phyloP scores from a whole-genome alignment of 2,888 invertebrate species.

The Spilarctia lutea region DNA sequence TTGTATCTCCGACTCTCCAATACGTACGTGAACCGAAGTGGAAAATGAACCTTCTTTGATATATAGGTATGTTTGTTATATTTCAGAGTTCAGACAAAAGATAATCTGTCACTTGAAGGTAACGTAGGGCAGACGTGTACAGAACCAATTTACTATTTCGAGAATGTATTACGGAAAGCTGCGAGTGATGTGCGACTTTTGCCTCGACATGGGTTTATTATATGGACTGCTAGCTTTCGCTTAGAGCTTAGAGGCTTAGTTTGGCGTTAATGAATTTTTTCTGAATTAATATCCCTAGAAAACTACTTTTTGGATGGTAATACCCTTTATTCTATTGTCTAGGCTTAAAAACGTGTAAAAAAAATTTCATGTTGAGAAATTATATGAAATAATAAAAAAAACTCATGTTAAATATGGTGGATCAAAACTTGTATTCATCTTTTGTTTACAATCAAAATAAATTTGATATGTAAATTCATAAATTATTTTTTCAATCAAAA shows the following conservation, averaged over 20 bases:
- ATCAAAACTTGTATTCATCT: too few relatives aligned
- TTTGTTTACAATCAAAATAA: too few relatives aligned
- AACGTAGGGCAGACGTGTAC: slow-evolving; percentile 39
- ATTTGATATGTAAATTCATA: too few relatives aligned
- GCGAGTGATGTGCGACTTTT: slow-evolving; percentile 4
- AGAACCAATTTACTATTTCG: slow-evolving; percentile 41
- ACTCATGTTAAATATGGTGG: too few relatives aligned
- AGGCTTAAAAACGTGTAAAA: too few relatives aligned
- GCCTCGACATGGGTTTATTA: neutral
- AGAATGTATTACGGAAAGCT: slow-evolving; percentile 14
- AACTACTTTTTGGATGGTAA: neutral
- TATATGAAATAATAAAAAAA: too few relatives aligned
- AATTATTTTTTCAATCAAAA: too few relatives aligned
- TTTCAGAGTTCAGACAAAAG: neutral
- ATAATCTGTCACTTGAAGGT: slow-evolving; percentile 33
- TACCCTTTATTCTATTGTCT: neutral
- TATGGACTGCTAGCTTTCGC: neutral
- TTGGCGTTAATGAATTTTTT: neutral
- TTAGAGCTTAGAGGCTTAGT: neutral
- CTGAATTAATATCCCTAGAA: neutral
- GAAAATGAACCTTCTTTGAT: slow-evolving; percentile 4
- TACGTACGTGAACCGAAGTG: neutral
- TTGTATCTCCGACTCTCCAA: neutral
- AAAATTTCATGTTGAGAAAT: too few relatives aligned
- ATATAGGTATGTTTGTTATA: slow-evolving; percentile 2